Base-by-base conservation (phyloP, 2,797 vertebrate species). In the Chaetophractus vellerosus region DNA sequence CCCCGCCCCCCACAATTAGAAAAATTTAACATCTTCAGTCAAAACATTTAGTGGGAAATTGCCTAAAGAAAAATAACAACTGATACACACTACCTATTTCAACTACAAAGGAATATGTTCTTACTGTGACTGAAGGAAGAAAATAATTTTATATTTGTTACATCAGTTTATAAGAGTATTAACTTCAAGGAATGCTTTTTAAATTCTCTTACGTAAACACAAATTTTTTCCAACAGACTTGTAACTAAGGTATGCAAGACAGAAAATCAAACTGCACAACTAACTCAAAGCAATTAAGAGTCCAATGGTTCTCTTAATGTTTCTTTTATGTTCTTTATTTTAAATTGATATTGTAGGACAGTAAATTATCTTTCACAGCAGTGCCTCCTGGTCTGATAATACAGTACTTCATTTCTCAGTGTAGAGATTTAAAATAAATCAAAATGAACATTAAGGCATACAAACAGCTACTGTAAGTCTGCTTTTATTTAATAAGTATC, bases 401-500 rank as follows among this genome's bases (percentile, higher is more conserved):
- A 98, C 95, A 98, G 96, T 90, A 88, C 96, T 98, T 96, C 95
- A 95, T 94, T 97, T 97, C 94, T 97, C 92, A 98, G 98, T 68
- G 98, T 75, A 97, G 95, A 97, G 97, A 97, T 90, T 97, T 95
- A 98, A 96, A 90, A 93, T 94, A 97, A 97, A 93, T 97, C 92
- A 93, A 96, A 92, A 95, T 93, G 87, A 97, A 98, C 98, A 98
- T 98, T 98, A 98, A 98, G 98, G 98, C 98, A 18, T 98, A 98
- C 98, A 96, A 98, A 98, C 96, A 98, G 98, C 98, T 98, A 95
- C 94, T 97, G 97, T 96, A 96, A 91, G 97, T 98, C 98, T 98
- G 98, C 97, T 98, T 98, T 98, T 98, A 97, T 64, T 98, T 98
- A 98, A 98, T 98, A 97, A 98, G 97, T 98, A 98, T 98, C 93